A percentile compares a stretch with the other conserved stretches of the same genome.
Conservation (phyloP, 2,113 vertebrate species). For the Orientallactaga bullata region DNA sequence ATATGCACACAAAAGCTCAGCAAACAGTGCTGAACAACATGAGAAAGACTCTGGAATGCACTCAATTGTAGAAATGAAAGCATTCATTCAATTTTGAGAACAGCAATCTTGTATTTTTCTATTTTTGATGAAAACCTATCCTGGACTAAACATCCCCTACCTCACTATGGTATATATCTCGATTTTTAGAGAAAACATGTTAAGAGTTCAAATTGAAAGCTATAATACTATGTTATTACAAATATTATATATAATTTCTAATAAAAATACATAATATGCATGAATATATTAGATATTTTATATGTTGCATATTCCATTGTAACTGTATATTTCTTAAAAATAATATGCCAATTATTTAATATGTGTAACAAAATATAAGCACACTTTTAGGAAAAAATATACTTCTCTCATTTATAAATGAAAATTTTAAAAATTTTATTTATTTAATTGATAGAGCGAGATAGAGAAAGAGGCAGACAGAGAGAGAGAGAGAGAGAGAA, state of each 20-base stretch:
- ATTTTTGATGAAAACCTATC: neutral
- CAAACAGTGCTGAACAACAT: neutral
- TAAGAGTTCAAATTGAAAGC: neutral
- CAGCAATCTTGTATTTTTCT: neutral
- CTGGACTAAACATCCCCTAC: neutral
- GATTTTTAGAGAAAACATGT: neutral
- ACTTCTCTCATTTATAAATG: neutral
- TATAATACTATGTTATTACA: neutral
- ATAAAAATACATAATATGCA: neutral
- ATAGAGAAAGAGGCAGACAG: too few species aligned
- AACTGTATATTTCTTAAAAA: neutral
- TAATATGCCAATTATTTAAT: neutral
- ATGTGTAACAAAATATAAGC: neutral
- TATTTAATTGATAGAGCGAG: too few species aligned
- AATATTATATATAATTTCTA: neutral
- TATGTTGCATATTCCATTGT: neutral
- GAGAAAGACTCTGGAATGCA: neutral
- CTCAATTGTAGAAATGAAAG: neutral
- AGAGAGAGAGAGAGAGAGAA: too few species aligned
- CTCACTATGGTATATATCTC: neutral
- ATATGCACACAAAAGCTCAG: neutral
- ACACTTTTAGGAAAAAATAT: neutral
- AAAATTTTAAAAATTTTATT: too few species aligned
- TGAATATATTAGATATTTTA: neutral
- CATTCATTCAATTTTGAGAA: neutral